Evolutionary conservation across 2,797 vertebrate species (phyloP).

Genomic region (Pyrrhura leucotis): DNA sequence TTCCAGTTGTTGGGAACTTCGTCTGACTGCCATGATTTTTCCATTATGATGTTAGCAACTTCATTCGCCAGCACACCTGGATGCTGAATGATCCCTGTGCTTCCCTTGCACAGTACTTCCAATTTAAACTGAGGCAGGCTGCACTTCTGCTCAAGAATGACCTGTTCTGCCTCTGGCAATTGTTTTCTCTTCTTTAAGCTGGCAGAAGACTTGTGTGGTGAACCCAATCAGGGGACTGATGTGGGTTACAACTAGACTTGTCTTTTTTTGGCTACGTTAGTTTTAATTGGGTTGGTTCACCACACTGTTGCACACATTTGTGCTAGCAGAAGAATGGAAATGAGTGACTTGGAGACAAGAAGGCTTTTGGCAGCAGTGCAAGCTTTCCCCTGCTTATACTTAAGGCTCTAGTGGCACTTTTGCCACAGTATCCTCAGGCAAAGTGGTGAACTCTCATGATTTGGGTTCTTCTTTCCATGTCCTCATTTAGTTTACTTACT

Average conservation of each 20-base stretch:
- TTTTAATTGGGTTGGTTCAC: conserved; percentile 17
- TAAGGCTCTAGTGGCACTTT: not conserved
- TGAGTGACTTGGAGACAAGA: not conserved
- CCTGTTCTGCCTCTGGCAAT: not conserved
- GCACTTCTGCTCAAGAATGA: not conserved
- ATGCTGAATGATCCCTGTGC: not conserved
- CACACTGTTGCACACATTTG: not conserved
- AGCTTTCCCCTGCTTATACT: not conserved
- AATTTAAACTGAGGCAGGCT: not conserved
- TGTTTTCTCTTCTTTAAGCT: not conserved
- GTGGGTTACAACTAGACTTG: not conserved
- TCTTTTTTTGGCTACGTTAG: not conserved
- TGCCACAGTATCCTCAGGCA: not conserved
- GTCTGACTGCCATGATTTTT: not conserved
- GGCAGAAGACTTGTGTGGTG: not conserved
- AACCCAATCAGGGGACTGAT: not conserved
- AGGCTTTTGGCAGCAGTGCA: not conserved
- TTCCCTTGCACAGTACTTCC: not conserved
- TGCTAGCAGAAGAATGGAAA: not conserved
- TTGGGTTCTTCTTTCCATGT: not conserved
- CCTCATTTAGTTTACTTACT: not conserved
- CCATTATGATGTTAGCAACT: not conserved
- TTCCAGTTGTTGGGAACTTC: not conserved
- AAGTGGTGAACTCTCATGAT: not conserved
- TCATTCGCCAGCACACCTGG: not conserved